Percentiles rank a stretch among this genome's conserved stretches.
Evolutionary conservation across 2,888 invertebrate species (phyloP).

Genomic region (Aphrophora alni): DNA sequence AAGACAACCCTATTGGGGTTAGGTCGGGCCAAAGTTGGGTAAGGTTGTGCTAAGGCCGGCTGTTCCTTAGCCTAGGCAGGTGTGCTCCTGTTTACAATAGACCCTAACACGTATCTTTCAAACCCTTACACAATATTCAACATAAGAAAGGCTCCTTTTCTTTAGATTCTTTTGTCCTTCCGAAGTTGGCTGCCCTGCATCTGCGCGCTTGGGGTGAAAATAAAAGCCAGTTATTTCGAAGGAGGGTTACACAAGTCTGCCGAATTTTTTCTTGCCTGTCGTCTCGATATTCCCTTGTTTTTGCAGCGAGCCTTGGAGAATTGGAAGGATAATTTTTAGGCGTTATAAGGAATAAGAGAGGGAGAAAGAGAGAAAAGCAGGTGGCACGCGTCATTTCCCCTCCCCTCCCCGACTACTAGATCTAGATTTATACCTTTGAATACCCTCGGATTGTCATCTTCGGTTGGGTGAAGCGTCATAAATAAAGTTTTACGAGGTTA

Average conservation of each 20-base stretch:
- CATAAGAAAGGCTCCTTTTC: neutral
- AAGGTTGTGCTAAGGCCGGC: neutral
- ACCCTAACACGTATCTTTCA: neutral
- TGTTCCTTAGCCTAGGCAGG: neutral
- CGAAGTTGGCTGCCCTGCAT: neutral
- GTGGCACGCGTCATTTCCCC: neutral
- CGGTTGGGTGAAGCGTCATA: neutral
- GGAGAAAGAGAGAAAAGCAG: neutral
- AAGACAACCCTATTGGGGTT: neutral
- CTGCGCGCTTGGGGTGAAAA: neutral
- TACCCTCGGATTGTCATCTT: neutral
- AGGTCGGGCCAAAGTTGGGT: neutral
- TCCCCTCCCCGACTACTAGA: neutral
- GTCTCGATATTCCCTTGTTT: conserved; percentile 1
- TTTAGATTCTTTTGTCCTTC: neutral
- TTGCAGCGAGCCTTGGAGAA: neutral
- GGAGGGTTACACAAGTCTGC: conserved; percentile 2
- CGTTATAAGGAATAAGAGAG: neutral
- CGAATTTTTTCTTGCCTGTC: neutral
- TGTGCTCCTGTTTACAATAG: neutral
- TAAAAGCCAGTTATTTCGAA: conserved; percentile 9
- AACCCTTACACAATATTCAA: conserved; percentile 5
- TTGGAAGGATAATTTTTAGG: conserved; percentile 9
- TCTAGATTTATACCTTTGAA: neutral
- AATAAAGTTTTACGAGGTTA: neutral